Evolutionary conservation across 2,888 invertebrate species (phyloP), one percentile per base, ranked within the genome.

Genomic region (Conomelus anceps): DNA sequence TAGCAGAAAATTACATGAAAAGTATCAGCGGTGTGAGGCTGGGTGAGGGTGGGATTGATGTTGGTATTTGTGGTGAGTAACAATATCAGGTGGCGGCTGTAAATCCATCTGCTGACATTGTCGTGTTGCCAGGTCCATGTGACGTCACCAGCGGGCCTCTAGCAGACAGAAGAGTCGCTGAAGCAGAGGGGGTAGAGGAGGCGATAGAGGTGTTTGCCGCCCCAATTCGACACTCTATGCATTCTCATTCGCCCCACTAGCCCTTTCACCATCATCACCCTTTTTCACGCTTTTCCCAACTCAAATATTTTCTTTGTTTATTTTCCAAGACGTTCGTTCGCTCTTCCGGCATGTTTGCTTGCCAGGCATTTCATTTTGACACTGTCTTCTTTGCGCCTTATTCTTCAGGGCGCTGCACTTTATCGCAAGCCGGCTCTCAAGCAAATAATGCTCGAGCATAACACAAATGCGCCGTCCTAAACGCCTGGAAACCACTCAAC

Each of bases 321-420:
- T 88, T 84, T 88, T 84, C 84, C 86, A 86, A 86, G 86, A 86
- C 86, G 86, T 86, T 86, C 86, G 86, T 26, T 86, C 26, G 86
- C 29, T 86, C 23, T 86, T 86, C 24, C 22, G 11, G 23, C 29
- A 11, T 86, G 86, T 23, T 86, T 86, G 86, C 86, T 23, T 22
- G 85, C 24, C 23, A 85, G 86, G 86, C 86, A 86, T 86, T 86
- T 86, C 86, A 86, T 86, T 86, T 86, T 86, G 86, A 86, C 86
- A 86, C 86, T 22, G 86, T 29, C 86, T 29, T 86, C 29, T 29
- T 26, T 86, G 26, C 86, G 20, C 23, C 63, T n/a, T 63, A 63
- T 63, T 63, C 63, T 63, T 86, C 26, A 26, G 26, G 23, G 86
- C n/a, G 86, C 86, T 86, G 86, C 86, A 86, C 86, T 86, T 86